phyloP scores from a whole-genome alignment of 2,113 vertebrate genomes.

The Archilochus colubris region DNA sequence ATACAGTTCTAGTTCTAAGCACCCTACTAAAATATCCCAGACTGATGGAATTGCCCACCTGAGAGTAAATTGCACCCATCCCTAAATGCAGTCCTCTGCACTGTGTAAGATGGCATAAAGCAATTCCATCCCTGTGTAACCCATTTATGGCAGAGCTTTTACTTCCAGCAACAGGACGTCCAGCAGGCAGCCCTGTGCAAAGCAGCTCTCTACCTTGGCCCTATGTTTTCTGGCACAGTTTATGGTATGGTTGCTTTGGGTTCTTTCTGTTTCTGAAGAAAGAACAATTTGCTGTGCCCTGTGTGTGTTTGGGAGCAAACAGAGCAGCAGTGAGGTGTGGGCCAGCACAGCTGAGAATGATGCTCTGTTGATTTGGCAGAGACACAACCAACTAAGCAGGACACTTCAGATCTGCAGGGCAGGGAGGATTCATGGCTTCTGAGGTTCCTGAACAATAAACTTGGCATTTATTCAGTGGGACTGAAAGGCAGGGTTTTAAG shows the following conservation, averaged over 20 bases:
- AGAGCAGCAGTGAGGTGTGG: background rate
- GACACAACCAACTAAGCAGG: background rate
- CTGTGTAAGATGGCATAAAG: background rate
- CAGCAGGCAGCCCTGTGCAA: background rate
- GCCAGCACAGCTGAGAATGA: background rate
- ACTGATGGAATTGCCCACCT: background rate
- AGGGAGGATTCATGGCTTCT: background rate
- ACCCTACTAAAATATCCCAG: background rate
- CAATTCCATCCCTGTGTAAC: background rate
- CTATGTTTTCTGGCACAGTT: background rate
- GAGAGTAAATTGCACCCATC: background rate
- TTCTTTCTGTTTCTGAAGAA: background rate
- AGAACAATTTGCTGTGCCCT: background rate
- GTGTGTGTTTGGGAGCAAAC: rapidly evolving
- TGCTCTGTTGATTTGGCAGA: background rate
- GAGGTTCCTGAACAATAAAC: background rate
- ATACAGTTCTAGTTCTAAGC: background rate
- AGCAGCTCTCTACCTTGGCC: background rate
- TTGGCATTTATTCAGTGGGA: background rate
- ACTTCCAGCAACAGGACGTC: background rate
- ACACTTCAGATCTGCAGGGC: background rate
- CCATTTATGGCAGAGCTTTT: background rate
- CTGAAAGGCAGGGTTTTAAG: background rate
- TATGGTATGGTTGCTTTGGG: background rate
- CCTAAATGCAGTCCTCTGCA: background rate